Evolutionary conservation across 2,888 invertebrate genomes (phyloP).

Genomic region (Liodrosophila aerea): DNA sequence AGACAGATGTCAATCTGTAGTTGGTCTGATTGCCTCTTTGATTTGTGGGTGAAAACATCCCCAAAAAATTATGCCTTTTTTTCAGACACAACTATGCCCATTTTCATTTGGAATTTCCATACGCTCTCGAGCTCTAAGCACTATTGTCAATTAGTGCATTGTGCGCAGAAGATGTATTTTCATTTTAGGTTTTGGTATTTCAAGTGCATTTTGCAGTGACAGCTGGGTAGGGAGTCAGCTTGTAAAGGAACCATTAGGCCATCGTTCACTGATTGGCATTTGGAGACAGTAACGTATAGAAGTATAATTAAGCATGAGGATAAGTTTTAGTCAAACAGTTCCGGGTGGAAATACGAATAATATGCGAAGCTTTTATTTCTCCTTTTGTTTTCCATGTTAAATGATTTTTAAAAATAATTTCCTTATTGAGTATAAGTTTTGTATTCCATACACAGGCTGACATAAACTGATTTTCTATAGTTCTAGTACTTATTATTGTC

Average conservation of each 20-base stretch:
- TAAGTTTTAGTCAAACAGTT: no score
- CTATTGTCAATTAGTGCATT: constrained; percentile 42
- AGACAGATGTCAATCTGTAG: constrained; percentile 71
- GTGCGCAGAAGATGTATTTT: constrained; percentile 5
- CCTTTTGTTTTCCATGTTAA: neutral
- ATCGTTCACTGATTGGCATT: constrained; percentile 36
- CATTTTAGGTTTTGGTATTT: constrained; percentile 23
- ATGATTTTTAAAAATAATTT: constrained; percentile 1
- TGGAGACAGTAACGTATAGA: constrained; percentile 42
- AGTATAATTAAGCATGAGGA: constrained; percentile 13
- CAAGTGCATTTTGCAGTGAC: constrained; percentile 45
- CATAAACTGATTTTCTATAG: neutral
- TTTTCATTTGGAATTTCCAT: constrained; percentile 36
- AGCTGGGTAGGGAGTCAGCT: constrained; percentile 7
- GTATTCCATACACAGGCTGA: no score
- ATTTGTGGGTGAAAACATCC: constrained; percentile 32
- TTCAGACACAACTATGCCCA: constrained; percentile 10
- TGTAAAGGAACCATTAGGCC: constrained; percentile 1
- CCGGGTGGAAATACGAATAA: no score
- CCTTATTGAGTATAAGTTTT: constrained; percentile 17
- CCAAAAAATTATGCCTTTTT: neutral
- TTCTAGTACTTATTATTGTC: no score
- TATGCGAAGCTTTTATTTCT: neutral
- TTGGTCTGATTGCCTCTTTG: constrained; percentile 64
- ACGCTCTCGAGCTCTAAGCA: constrained; percentile 4